Evolutionary conservation across 2,113 vertebrate genomes (phyloP).

Genomic region (Marcusenius ussheri): DNA sequence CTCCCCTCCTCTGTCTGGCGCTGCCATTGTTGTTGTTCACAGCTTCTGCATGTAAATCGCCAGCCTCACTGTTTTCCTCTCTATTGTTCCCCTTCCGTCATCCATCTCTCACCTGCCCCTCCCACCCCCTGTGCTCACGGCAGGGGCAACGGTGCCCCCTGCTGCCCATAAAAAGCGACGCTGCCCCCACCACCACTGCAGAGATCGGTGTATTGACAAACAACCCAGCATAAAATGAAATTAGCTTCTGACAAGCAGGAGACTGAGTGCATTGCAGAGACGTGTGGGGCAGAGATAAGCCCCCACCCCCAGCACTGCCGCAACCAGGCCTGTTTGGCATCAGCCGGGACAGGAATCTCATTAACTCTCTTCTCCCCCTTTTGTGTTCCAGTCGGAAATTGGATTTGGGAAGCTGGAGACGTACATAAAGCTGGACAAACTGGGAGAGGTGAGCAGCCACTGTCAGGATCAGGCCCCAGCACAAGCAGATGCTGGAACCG

Average conservation of each 20-base stretch:
- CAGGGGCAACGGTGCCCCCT: background rate
- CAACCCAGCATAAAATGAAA: constrained; percentile 27
- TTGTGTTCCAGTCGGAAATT: constrained; percentile 71
- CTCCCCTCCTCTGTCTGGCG: background rate
- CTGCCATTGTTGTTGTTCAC: constrained; percentile 13
- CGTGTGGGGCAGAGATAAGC: constrained; percentile 19
- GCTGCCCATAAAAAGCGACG: background rate
- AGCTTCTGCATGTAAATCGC: constrained; percentile 38
- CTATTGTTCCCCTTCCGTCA: constrained; percentile 36
- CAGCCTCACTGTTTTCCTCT: constrained; percentile 15
- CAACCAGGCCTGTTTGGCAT: constrained; percentile 9
- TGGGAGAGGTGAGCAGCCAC: constrained; percentile 67
- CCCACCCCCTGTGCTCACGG: background rate
- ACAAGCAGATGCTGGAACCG: no score
- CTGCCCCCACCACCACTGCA: background rate
- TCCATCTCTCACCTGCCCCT: constrained; percentile 22
- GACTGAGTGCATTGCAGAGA: constrained; percentile 9
- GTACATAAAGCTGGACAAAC: constrained; percentile 78
- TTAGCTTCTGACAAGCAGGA: constrained; percentile 18
- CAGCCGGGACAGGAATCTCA: background rate
- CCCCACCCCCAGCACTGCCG: background rate
- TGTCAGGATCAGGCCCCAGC: background rate
- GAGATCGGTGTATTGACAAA: constrained; percentile 32
- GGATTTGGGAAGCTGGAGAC: constrained; percentile 85
- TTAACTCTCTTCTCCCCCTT: constrained; percentile 27